Evolutionary conservation across 1,140 invertebrate species (phyloP), one percentile per base, ranked within the genome.

Genomic region (Drepana arcuata): DNA sequence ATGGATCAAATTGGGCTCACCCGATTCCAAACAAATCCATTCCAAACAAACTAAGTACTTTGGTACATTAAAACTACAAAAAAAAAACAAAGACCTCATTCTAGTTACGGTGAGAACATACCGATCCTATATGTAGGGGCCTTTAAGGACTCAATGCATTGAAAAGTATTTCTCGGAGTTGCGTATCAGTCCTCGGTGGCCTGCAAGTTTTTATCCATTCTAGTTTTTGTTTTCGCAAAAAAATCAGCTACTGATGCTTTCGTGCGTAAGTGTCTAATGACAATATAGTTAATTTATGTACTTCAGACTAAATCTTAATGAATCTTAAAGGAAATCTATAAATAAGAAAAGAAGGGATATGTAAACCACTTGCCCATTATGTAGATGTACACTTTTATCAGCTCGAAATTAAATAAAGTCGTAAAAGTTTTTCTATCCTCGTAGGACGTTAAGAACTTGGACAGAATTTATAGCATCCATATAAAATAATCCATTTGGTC

Each of bases 161-260:
- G 49, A 47, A 58, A 48, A 48, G 52, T 42, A 56, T 48, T 70
- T 66, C 57, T 51, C 41, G 46, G 57, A 70, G 56, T 49, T 66
- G 61, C 62, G 54, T 60, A 50, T 52, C 36, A 41, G 43, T 54
- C 54, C n/a, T n/a, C 55, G 45, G 55, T 54, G 54, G 33, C 47
- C 47, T 62, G 53, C 47, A 55, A 56, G 57, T 60, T 55, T 60
- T 63, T 53, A 50, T 60, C 24, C 39, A 30, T 39, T n/a, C n/a
- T 29, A 30, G 45, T 57, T 58, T 61, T 48, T 42, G 38, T 25
- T 42, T 35, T 15, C 27, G 14, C 28, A 34, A 35, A 16, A 27
- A 9, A 5, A 36, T 27, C 28, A n/a, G n/a, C 11, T 25, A 25
- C 9, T 6, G n/a, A n/a, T n/a, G n/a, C n/a, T n/a, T n/a, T n/a